Base-by-base conservation (phyloP, 1,140 invertebrate species). In the Papilio xuthus region DNA sequence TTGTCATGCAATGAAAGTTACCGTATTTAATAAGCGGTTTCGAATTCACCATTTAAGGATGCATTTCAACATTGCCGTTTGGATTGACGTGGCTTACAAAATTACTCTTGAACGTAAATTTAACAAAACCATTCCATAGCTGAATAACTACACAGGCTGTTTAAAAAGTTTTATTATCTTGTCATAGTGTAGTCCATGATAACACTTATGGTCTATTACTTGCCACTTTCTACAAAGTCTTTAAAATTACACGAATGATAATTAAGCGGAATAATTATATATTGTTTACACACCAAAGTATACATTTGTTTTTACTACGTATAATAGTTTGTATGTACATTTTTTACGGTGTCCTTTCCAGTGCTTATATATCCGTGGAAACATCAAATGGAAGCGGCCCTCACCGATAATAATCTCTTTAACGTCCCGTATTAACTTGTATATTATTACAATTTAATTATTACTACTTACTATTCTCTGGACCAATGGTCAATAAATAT, bases 401-500 rank as follows among this genome's bases (percentile, higher is more conserved):
- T 7, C 26, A 37, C 23, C 50, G 72, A 75, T 75, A 56, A 75
- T 15, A 18, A 75, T 75, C 72, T 72, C 42, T 56, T 75, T 32
- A 75, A 75, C 47, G 23, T 56, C 26, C 23, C 47, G 72, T 75
- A 56, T 75, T 47, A 72, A 50, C 44, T 74, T 74, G 23, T 81
- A 82, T 78, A 83, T 56, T 69, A 80, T 71, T 60, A 80, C 78
- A 79, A 77, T 81, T 85, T 84, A 84, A 85, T 88, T 88, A 80
- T 77, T n/a, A n/a, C n/a, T n/a, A n/a, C n/a, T n/a, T n/a, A n/a
- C 73, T 81, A 84, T 84, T 81, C 63, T 77, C 74, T 77, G 69
- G 78, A 75, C 78, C 81, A 84, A 70, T 15, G 69, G 37, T 75
- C 79, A 83, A 88, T 87, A 86, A 88, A 88, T 79, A 88, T 87